phyloP scores from a whole-genome alignment of 2,797 vertebrate species.

The Denticeps clupeoides region DNA sequence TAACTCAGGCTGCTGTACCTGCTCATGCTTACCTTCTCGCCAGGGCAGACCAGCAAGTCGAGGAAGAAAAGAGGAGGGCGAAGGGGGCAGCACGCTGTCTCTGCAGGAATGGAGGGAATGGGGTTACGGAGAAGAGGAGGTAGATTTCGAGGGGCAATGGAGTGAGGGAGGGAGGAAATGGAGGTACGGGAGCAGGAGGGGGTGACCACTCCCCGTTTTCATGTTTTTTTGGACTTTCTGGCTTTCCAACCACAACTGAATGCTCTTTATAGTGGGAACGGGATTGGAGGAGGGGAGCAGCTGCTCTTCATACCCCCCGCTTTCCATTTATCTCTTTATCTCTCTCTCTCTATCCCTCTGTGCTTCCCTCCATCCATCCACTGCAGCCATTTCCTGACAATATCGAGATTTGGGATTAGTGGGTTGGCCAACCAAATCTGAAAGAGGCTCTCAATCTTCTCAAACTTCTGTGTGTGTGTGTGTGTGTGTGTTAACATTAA shows the following conservation, averaged over 20 bases:
- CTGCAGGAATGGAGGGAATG: constrained; percentile 18
- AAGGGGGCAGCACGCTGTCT: constrained; percentile 6
- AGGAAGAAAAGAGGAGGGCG: not conserved
- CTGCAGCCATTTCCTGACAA: constrained; percentile 31
- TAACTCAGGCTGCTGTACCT: too few species aligned
- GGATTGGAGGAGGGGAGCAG: constrained; percentile 13
- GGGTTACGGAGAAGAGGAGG: constrained; percentile 6
- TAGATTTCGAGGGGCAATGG: constrained; percentile 10
- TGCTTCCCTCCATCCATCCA: constrained; percentile 8
- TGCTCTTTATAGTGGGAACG: too few species aligned
- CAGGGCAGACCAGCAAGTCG: not conserved
- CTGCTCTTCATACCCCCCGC: constrained; percentile 6
- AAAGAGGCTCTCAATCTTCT: too few species aligned
- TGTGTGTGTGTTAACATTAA: too few species aligned
- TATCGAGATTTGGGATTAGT: constrained; percentile 27
- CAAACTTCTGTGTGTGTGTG: too few species aligned
- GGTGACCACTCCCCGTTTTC: constrained; percentile 18
- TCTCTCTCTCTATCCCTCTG: constrained; percentile 9
- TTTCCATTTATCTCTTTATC: too few species aligned
- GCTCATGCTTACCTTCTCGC: too few species aligned
- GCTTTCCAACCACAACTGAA: too few species aligned
- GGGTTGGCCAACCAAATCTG: too few species aligned
- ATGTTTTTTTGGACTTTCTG: constrained; percentile 41
- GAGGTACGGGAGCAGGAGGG: constrained; percentile 5
- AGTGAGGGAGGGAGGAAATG: constrained; percentile 10